Evolutionary conservation across 2,888 invertebrate genomes (phyloP).

Genomic region (Xestia ashworthii): DNA sequence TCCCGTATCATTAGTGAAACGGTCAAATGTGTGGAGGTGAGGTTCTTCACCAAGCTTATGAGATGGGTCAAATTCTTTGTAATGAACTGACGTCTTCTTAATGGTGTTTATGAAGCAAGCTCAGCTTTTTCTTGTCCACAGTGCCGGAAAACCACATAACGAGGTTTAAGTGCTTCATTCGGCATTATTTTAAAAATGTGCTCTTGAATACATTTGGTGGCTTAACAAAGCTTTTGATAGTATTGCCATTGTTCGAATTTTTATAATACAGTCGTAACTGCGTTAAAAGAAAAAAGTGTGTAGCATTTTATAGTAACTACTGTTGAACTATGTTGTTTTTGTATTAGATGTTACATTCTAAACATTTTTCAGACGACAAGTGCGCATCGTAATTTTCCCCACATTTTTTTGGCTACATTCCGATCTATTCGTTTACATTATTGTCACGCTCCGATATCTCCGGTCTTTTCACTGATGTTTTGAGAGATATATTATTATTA

Average conservation of each 20-base stretch:
- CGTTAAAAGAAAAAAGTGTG: conserved; percentile 1
- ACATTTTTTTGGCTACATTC: conserved; percentile 38
- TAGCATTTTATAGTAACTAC: neutral
- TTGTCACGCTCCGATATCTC: conserved; percentile 9
- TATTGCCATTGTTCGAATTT: conserved; percentile 1
- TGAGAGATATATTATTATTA: conserved; percentile 2
- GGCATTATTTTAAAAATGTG: conserved; percentile 6
- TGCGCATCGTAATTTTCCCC: conserved; percentile 51
- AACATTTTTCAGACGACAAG: conserved; percentile 41
- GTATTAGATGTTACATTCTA: conserved; percentile 17
- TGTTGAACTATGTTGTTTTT: conserved; percentile 7
- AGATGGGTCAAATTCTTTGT: conserved; percentile 23
- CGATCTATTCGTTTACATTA: conserved; percentile 16
- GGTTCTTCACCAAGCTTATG: conserved; percentile 11
- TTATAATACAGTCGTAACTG: neutral
- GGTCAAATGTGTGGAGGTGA: neutral
- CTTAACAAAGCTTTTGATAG: conserved; percentile 7
- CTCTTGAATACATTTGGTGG: conserved; percentile 17
- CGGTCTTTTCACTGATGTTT: conserved; percentile 7
- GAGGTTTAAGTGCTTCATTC: conserved; percentile 20
- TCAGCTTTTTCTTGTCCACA: conserved; percentile 11
- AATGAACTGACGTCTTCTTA: conserved; percentile 14
- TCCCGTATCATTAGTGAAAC: conserved; percentile 6
- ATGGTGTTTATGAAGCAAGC: neutral
- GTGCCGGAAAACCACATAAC: conserved; percentile 22